These are phyloP conservation scores for Otis tarda DNA, from an alignment of 2,113 vertebrate species.

Conservation along the genomic window DNA sequence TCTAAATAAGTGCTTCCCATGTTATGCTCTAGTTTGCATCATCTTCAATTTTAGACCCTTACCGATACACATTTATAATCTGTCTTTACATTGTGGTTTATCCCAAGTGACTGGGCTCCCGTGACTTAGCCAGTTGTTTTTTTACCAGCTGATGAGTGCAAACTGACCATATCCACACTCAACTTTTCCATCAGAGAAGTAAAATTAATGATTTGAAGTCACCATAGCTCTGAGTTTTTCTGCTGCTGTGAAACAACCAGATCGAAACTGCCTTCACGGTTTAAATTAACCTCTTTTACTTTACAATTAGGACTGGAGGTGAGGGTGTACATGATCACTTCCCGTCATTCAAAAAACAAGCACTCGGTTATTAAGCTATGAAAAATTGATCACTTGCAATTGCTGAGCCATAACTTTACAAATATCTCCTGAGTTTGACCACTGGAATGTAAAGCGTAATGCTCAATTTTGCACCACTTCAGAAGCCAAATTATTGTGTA, in stretches of 20 bases:
- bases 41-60: not conserved
- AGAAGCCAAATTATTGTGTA: conserved; percentile 19
- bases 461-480: conserved; percentile 40
- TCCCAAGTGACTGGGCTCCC: not conserved
- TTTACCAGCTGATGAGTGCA: not conserved
- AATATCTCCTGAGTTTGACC: not conserved
- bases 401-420: conserved; percentile 28
- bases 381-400: conserved; percentile 36
- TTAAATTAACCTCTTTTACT: conserved; percentile 15
- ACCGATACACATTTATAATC: not conserved
- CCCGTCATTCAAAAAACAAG: conserved; percentile 8
- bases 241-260: not conserved
- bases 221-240: not conserved
- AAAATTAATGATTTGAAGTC: not conserved
- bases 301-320: conserved; percentile 20
- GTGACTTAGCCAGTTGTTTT: not conserved
- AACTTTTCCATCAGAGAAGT: not conserved
- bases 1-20: not conserved
- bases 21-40: not conserved
- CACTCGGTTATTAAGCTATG: not conserved
- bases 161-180: not conserved
- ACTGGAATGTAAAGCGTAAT: conserved; percentile 26
- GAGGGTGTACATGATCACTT: not conserved
- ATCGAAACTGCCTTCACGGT: not conserved
- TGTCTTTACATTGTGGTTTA: not conserved